A percentile compares a stretch with the other conserved stretches of the same genome.
Conservation (phyloP, 2,888 invertebrate genomes). For the Galeopsomyia nigrocyanea region DNA sequence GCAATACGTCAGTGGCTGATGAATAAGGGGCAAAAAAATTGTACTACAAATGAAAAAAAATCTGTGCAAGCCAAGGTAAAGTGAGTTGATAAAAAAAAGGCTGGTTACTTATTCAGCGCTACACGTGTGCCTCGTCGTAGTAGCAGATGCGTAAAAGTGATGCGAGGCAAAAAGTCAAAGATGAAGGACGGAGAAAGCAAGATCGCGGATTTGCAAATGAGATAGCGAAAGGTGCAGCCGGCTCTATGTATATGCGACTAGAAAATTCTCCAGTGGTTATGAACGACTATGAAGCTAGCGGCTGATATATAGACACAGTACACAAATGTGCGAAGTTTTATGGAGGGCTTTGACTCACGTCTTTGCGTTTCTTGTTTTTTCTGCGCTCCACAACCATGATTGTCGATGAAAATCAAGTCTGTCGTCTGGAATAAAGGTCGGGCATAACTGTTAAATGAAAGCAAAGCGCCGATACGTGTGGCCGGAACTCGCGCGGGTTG, state of each 20-base stretch:
- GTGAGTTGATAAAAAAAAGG: conserved; percentile 5
- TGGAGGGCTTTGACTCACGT: conserved; percentile 68
- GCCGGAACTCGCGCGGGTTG: not conserved
- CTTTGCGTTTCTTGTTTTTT: conserved; percentile 76
- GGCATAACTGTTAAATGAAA: conserved; percentile 24
- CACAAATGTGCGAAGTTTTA: no score
- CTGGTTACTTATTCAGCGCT: not conserved
- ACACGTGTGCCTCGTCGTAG: no score
- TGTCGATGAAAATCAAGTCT: conserved; percentile 19
- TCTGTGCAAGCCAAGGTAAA: not conserved
- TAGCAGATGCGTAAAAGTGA: no score
- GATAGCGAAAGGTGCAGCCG: not conserved
- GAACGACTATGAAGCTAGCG: not conserved
- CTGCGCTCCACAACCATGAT: conserved; percentile 73
- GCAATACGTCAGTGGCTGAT: not conserved
- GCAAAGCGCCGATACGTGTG: not conserved
- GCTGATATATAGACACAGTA: conserved; percentile 50
- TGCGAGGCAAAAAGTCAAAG: not conserved
- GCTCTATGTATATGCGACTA: not conserved
- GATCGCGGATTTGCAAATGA: not conserved
- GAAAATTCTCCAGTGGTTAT: conserved; percentile 12
- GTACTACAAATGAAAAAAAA: not conserved
- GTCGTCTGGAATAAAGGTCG: not conserved
- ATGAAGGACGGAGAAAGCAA: not conserved
- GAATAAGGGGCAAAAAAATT: no score